Base-by-base conservation (phyloP, 2,797 vertebrate genomes). In the Pseudotriccus pelzelni region DNA sequence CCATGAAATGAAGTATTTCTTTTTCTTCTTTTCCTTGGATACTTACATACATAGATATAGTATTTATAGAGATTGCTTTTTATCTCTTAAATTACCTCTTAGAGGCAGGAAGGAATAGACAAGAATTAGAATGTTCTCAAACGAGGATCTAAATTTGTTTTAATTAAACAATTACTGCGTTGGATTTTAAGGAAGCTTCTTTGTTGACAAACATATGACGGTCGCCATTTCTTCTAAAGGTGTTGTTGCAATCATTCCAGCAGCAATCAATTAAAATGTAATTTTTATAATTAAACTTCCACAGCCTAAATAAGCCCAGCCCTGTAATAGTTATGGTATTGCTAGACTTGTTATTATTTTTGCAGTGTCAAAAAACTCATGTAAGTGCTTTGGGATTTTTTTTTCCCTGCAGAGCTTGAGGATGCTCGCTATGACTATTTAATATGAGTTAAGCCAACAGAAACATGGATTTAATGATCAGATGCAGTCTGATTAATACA, bases 271-370 rank as follows among this genome's bases (percentile, higher is more conserved):
- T 97, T 97, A 95, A 93, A 97, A 94, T 49, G 89, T 46, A 97
- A 91, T 97, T 94, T 96, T 96, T 87, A 81, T 97, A 96, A 97
- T 97, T 95, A 93, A 96, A 96, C 86, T 93, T 96, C 74, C 46
- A 58, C 52, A 79, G 32, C 70, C 80, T 89, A 88, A 82, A 86
- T 90, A 84, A 96, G 30, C 80, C 64, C 64, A 87, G 55, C 47
- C 60, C 59, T 89, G 41, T 55, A 89, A 83, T 50, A 87, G 88
- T 86, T 82, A 66, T 79, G 56, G 32, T 76, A 25, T 83, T 88
- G 17, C 58, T 76, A 90, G 75, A 28, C 44, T 93, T 88, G 44
- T 41, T 93, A 90, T 88, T 93, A 49, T 87, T 93, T 95, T 70
- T 2, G 2, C 52, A 43, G 53, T 83, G 87, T 90, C 87, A 93